Evolutionary conservation across 2,888 invertebrate genomes (phyloP).

Genomic region (Mesorhabditis sp.): DNA sequence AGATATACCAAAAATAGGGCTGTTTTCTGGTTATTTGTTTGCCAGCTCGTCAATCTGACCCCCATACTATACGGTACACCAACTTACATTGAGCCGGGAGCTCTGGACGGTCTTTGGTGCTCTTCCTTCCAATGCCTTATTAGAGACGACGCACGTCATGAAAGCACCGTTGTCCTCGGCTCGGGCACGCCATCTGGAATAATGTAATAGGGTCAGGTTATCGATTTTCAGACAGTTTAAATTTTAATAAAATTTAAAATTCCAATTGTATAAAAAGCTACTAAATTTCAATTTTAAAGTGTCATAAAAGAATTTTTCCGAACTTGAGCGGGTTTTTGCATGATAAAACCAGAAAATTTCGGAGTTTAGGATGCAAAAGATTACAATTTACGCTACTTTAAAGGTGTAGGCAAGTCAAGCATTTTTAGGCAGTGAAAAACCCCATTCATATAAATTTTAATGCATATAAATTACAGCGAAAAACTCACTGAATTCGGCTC

Average conservation of each 20-base stretch:
- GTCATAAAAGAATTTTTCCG: no score
- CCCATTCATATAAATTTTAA: not conserved
- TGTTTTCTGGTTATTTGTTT: no score
- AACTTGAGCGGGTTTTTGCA: no score
- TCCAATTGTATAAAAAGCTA: not conserved
- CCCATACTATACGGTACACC: not conserved
- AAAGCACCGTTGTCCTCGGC: conserved; percentile 48
- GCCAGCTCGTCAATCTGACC: no score
- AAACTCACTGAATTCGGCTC: conserved; percentile 30
- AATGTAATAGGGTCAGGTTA: not conserved
- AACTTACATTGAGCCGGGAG: conserved; percentile 41
- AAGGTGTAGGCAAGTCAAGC: not conserved
- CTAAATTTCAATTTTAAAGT: not conserved
- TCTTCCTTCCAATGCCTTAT: conserved; percentile 44
- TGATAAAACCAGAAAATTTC: no score
- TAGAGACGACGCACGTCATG: conserved; percentile 45
- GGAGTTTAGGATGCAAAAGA: no score
- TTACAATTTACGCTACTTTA: no score
- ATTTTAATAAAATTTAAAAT: not conserved
- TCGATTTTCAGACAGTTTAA: not conserved
- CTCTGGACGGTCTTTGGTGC: conserved; percentile 28
- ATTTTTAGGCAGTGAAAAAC: not conserved
- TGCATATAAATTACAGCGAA: not conserved
- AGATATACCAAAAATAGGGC: no score
- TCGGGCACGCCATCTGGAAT: conserved; percentile 39